Conservation (phyloP, 1,140 invertebrate genomes). For the Drosophila suzukii region DNA sequence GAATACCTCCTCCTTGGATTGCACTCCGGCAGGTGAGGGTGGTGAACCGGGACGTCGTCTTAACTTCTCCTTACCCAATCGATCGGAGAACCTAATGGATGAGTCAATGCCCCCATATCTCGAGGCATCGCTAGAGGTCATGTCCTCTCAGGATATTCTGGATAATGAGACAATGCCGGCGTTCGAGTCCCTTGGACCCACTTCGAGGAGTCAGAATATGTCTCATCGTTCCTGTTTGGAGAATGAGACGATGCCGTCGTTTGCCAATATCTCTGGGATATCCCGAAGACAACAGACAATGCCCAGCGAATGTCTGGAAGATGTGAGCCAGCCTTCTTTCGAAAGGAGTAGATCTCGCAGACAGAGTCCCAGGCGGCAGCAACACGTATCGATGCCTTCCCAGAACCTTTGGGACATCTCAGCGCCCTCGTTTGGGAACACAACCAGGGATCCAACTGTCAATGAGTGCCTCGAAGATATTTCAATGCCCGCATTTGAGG, state of each 20-base stretch:
- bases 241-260: constrained; percentile 2
- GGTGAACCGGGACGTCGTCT: constrained; percentile 15
- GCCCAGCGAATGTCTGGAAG: not conserved
- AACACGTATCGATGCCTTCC: not conserved
- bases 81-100: constrained; percentile 42
- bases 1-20: constrained; percentile 5
- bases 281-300: constrained; percentile 1
- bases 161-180: constrained; percentile 1
- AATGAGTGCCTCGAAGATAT: constrained; percentile 32
- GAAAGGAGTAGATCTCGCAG: not conserved
- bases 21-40: not conserved
- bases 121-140: not conserved
- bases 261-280: not conserved
- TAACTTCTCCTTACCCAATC: constrained; percentile 15
- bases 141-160: not conserved
- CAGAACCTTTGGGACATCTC: constrained; percentile 15
- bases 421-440: constrained; percentile 17
- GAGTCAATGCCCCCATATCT: constrained; percentile 14
- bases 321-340: constrained; percentile 8
- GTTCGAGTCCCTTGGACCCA: not conserved
- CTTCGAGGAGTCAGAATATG: not conserved
- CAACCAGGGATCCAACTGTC: not conserved
- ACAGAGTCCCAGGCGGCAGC: not conserved
- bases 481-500: constrained; percentile 21
- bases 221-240: constrained; percentile 1